These are phyloP conservation scores for Abrostola triplasia DNA, from an alignment of 2,888 invertebrate genomes.

Conservation along the genomic window DNA sequence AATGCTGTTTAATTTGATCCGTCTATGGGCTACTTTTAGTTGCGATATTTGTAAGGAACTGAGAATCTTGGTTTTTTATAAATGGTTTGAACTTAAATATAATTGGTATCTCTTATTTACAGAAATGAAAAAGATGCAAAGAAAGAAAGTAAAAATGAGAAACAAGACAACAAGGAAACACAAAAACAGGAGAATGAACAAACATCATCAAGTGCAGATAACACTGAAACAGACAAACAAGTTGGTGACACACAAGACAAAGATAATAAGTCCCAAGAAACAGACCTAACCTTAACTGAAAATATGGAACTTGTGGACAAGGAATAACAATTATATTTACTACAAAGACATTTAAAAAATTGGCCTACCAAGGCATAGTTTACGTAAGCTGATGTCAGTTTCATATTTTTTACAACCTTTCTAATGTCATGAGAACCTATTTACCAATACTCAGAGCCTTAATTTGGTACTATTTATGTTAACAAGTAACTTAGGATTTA, in stretches of 20 bases:
- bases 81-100: not conserved
- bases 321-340: constrained; percentile 58
- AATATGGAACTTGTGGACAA: constrained; percentile 77
- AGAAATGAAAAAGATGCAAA: constrained; percentile 41
- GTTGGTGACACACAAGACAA: constrained; percentile 39
- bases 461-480: not conserved
- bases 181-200: no score
- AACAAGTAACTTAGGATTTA: not conserved
- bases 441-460: not conserved
- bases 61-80: no score
- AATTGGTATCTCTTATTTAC: constrained; percentile 9
- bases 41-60: no score
- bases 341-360: not conserved
- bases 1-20: no score
- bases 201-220: constrained; percentile 22
- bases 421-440: not conserved
- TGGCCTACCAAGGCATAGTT: not conserved
- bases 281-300: constrained; percentile 65
- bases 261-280: constrained; percentile 51
- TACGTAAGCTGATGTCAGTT: not conserved
- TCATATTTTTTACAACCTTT: not conserved
- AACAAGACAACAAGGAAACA: constrained; percentile 52
- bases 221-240: constrained; percentile 26
- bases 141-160: constrained; percentile 47
- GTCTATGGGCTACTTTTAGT: no score